Evolutionary conservation across 1,140 invertebrate genomes (phyloP).

Genomic region (Zaprionus vittiger): DNA sequence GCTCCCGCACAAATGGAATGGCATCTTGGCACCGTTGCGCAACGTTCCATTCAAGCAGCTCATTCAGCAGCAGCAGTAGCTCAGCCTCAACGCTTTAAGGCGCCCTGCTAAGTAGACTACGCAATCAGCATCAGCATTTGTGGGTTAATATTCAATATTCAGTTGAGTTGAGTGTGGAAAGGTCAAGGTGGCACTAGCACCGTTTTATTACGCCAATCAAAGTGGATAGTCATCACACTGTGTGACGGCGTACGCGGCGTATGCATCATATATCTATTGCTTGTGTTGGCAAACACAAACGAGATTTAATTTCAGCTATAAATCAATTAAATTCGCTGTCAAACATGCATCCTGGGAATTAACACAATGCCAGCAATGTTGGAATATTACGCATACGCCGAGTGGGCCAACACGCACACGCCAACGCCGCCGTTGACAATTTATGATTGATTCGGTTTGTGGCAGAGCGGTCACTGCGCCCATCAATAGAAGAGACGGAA

Average conservation of each 20-base stretch:
- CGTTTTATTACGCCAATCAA: slow-evolving; percentile 24
- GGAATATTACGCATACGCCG: slow-evolving; percentile 61
- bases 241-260: slow-evolving; percentile 9
- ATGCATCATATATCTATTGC: slow-evolving; percentile 30
- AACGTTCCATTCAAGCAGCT: slow-evolving; percentile 9
- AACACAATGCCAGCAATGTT: slow-evolving; percentile 14
- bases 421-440: slow-evolving; percentile 59
- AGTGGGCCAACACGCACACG: background rate
- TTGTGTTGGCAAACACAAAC: slow-evolving; percentile 12
- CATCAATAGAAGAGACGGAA: background rate
- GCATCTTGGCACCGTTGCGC: background rate
- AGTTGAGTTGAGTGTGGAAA: background rate
- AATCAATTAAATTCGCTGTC: slow-evolving; percentile 65
- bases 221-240: slow-evolving; percentile 1
- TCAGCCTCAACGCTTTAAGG: background rate
- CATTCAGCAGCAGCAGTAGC: background rate
- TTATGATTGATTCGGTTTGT: slow-evolving; percentile 72
- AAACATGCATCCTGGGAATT: slow-evolving; percentile 33
- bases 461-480: slow-evolving; percentile 8
- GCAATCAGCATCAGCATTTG: slow-evolving; percentile 10
- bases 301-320: slow-evolving; percentile 66
- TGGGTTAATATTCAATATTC: slow-evolving; percentile 14
- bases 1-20: slow-evolving; percentile 21
- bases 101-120: slow-evolving; percentile 2
- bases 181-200: background rate